Percentiles rank a stretch among this genome's conserved stretches.
These are phyloP conservation scores for Sesia bembeciformis DNA, from an alignment of 2,888 invertebrate species.

Conservation along the genomic window DNA sequence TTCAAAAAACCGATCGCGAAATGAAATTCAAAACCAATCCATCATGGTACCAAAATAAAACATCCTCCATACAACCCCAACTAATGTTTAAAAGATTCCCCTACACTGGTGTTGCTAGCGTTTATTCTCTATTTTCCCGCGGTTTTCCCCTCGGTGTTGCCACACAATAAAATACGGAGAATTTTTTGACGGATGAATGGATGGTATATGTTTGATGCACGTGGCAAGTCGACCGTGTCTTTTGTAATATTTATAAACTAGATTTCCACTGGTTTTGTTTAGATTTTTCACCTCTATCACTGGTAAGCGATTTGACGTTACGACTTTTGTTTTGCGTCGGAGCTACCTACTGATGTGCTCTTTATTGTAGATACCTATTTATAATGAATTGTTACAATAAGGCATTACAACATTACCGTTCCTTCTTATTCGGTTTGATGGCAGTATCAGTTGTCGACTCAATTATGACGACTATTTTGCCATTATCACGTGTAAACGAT, in stretches of 20 bases:
- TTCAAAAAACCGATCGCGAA: not conserved
- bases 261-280: not conserved
- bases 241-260: slow-evolving; percentile 2
- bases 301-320: no score
- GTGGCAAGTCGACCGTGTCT: slow-evolving; percentile 7
- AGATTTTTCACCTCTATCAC: no score
- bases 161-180: slow-evolving; percentile 40
- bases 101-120: slow-evolving; percentile 15
- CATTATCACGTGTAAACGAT: no score
- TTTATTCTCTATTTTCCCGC: slow-evolving; percentile 11
- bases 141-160: slow-evolving; percentile 20
- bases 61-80: slow-evolving; percentile 30
- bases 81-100: slow-evolving; percentile 62
- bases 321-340: no score
- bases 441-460: no score
- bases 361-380: no score
- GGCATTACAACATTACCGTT: no score
- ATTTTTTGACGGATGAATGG: slow-evolving; percentile 63
- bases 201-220: slow-evolving; percentile 7
- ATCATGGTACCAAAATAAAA: slow-evolving; percentile 32
- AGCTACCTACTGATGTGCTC: no score
- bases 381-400: no score
- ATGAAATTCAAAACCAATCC: slow-evolving; percentile 19
- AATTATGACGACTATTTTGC: no score
- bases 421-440: no score